phyloP scores from a whole-genome alignment of 2,113 vertebrate genomes.

The Mesoclemmys tuberculata region DNA sequence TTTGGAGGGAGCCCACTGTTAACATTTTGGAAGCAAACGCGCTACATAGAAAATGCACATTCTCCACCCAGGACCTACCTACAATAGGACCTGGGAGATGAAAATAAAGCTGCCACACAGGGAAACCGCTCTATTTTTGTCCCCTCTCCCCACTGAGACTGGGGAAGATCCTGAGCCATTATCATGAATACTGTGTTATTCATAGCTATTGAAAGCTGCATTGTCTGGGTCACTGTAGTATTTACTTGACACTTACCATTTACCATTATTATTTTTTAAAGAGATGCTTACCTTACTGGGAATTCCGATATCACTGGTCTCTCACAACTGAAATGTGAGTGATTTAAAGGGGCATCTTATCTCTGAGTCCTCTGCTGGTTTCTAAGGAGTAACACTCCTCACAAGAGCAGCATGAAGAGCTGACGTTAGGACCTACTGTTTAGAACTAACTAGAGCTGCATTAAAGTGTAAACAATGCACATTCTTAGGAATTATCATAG shows the following conservation, averaged over 20 bases:
- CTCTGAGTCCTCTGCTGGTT: neutral
- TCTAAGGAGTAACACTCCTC: neutral
- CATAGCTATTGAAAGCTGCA: accelerated
- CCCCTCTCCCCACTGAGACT: neutral
- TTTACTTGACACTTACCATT: neutral
- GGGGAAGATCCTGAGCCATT: neutral
- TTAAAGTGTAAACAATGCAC: neutral
- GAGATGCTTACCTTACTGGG: neutral
- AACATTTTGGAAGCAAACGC: neutral
- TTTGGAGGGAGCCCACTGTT: neutral
- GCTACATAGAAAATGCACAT: neutral
- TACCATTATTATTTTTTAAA: neutral
- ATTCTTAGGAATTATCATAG: neutral
- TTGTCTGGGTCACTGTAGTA: neutral
- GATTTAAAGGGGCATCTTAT: neutral
- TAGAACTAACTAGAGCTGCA: neutral
- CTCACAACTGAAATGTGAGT: neutral
- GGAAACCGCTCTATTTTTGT: neutral
- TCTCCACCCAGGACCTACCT: neutral
- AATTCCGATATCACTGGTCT: accelerated
- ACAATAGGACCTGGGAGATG: neutral
- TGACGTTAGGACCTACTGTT: neutral
- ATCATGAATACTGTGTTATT: neutral
- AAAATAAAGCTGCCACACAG: neutral
- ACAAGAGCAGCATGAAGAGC: neutral